Evolutionary conservation across 92 coral and sea anemone species (phyloP).

Genomic region (Bergia puertoricense): DNA sequence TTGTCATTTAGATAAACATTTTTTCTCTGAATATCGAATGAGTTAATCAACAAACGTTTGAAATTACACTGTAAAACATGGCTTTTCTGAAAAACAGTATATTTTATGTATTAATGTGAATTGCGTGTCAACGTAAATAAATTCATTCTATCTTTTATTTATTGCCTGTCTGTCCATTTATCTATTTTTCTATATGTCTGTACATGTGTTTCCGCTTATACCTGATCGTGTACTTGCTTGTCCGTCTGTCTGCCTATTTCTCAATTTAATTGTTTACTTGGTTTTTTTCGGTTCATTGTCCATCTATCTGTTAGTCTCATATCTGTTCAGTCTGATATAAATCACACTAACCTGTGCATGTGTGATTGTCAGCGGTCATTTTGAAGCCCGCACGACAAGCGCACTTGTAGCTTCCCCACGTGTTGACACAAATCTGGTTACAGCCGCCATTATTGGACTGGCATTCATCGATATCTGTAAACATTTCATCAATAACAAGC

Average conservation of each 20-base stretch:
- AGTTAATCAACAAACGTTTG: no score
- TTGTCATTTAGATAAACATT: no score
- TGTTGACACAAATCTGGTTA: constrained; percentile 70
- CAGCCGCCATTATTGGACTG: constrained; percentile 65
- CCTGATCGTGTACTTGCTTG: neutral
- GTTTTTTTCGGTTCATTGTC: neutral
- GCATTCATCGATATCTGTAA: constrained; percentile 80
- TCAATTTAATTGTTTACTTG: no score
- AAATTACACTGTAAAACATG: no score
- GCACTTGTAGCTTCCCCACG: constrained; percentile 69
- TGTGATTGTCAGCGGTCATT: constrained; percentile 66
- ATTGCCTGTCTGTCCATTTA: neutral
- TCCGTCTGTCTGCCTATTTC: neutral
- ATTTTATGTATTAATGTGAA: no score
- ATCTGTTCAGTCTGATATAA: neutral
- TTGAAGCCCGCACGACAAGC: constrained; percentile 63
- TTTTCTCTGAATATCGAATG: no score
- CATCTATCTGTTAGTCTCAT: neutral
- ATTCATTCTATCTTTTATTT: no score
- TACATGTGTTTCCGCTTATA: neutral
- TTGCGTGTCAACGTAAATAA: no score
- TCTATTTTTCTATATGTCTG: neutral
- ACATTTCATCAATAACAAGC: neutral
- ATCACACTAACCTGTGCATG: constrained; percentile 68
- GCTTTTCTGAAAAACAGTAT: no score